Conservation (phyloP, 2,797 vertebrate genomes). For the Rhadinocentrus ornatus region DNA sequence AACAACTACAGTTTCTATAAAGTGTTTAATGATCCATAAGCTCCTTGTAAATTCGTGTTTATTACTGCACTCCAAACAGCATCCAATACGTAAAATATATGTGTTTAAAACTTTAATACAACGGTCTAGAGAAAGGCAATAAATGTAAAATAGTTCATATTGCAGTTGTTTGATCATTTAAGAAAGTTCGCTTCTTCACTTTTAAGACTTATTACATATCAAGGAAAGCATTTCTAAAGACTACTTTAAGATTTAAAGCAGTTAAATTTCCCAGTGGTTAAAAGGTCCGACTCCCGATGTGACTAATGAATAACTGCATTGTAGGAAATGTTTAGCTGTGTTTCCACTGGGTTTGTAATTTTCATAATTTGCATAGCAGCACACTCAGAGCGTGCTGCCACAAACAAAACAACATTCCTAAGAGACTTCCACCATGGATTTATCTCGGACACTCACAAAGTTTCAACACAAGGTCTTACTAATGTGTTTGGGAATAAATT, state of each 20-base stretch:
- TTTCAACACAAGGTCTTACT: slow-evolving; percentile 39
- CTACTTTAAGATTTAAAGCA: slow-evolving; percentile 14
- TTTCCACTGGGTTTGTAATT: slow-evolving; percentile 52
- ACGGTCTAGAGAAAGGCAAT: background rate
- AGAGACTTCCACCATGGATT: slow-evolving; percentile 37
- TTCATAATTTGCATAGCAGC: slow-evolving; percentile 43
- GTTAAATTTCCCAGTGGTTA: slow-evolving; percentile 39
- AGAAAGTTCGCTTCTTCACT: slow-evolving; percentile 6
- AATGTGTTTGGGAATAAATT: slow-evolving; percentile 42
- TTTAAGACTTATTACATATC: slow-evolving; percentile 18
- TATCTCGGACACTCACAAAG: slow-evolving; percentile 17
- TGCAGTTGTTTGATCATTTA: slow-evolving; percentile 15
- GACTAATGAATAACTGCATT: slow-evolving; percentile 51
- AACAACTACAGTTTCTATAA: slow-evolving; percentile 36
- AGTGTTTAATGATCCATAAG: slow-evolving; percentile 45
- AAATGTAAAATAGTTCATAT: background rate
- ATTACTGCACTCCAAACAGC: slow-evolving; percentile 24
- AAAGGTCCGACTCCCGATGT: slow-evolving; percentile 39
- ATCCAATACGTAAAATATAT: slow-evolving; percentile 17
- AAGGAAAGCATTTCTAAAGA: slow-evolving; percentile 18
- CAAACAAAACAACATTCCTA: slow-evolving; percentile 57
- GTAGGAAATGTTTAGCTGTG: slow-evolving; percentile 34
- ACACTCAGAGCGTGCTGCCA: slow-evolving; percentile 35
- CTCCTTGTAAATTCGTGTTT: slow-evolving; percentile 53
- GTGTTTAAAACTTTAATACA: background rate